A percentile compares a stretch with the other conserved stretches of the same genome.
Evolutionary conservation across 2,888 invertebrate genomes (phyloP).

Genomic region (Cremastobaeus sp.): DNA sequence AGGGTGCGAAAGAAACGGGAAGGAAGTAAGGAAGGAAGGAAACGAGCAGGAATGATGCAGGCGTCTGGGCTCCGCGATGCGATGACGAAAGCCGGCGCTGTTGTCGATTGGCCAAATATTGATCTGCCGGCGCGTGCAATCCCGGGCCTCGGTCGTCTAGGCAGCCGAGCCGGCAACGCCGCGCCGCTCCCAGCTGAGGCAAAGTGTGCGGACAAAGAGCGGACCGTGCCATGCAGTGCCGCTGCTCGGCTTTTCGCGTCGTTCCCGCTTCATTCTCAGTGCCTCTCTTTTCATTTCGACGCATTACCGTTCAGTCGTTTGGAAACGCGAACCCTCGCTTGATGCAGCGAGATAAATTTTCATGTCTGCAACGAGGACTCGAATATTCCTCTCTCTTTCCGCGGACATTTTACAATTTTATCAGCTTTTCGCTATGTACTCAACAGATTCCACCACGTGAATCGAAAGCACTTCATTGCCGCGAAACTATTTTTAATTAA

Average conservation of each 20-base stretch:
- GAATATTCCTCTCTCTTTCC: too few species aligned
- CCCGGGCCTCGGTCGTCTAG: constrained; percentile 67
- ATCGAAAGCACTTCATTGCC: too few species aligned
- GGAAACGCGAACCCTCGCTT: constrained; percentile 7
- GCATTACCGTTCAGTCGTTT: constrained; percentile 11
- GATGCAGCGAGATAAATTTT: constrained; percentile 4
- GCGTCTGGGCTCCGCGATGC: constrained; percentile 30
- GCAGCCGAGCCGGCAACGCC: constrained; percentile 66
- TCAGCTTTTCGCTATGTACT: too few species aligned
- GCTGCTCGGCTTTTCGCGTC: constrained; percentile 18
- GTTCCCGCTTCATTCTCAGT: not conserved
- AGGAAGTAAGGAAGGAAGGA: constrained; percentile 23
- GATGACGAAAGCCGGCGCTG: constrained; percentile 67
- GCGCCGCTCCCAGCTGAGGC: constrained; percentile 68
- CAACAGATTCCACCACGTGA: too few species aligned
- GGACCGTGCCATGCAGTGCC: constrained; percentile 44
- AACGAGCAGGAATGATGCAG: constrained; percentile 19
- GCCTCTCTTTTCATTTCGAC: constrained; percentile 17
- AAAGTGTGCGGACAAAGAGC: not conserved
- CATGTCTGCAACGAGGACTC: too few species aligned
- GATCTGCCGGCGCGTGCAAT: constrained; percentile 65
- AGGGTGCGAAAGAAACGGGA: too few species aligned
- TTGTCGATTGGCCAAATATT: constrained; percentile 72
- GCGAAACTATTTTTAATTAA: too few species aligned
- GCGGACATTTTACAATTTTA: too few species aligned